Evolutionary conservation across 2,113 vertebrate genomes (phyloP).

Genomic region (Psittacula cyanocephala): DNA sequence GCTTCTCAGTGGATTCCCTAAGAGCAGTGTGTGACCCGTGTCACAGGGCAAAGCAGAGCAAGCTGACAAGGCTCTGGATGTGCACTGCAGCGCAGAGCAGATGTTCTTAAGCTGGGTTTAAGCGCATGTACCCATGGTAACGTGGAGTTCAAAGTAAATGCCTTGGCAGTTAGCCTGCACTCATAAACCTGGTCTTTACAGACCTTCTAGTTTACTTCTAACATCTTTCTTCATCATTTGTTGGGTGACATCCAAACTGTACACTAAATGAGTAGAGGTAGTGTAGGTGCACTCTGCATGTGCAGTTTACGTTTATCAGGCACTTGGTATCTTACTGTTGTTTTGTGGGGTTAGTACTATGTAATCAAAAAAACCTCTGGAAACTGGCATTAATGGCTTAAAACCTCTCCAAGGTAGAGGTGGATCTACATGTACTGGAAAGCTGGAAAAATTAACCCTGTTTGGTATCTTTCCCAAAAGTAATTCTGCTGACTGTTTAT

Average conservation of each 20-base stretch:
- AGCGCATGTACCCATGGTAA: neutral
- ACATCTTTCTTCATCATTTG: neutral
- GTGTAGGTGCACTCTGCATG: neutral
- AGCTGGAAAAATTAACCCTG: neutral
- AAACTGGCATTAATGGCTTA: neutral
- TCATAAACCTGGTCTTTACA: conserved; percentile 9
- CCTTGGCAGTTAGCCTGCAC: neutral
- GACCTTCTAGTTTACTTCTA: neutral
- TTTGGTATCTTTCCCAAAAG: neutral
- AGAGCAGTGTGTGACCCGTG: neutral
- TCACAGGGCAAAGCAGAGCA: neutral
- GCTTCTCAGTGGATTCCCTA: neutral
- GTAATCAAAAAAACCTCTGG: neutral
- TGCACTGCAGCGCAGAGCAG: neutral
- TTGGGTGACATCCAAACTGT: neutral
- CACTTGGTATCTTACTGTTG: neutral
- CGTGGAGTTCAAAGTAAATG: neutral
- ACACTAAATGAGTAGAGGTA: neutral
- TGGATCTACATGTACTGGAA: neutral
- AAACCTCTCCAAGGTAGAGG: neutral
- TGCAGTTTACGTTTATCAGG: neutral
- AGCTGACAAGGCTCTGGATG: neutral
- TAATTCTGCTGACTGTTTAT: neutral
- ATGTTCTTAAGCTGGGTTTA: neutral
- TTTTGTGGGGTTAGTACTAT: neutral